These are phyloP conservation scores for Nannobrachium achirus DNA, from an alignment of 2,113 vertebrate species.

Conservation along the genomic window DNA sequence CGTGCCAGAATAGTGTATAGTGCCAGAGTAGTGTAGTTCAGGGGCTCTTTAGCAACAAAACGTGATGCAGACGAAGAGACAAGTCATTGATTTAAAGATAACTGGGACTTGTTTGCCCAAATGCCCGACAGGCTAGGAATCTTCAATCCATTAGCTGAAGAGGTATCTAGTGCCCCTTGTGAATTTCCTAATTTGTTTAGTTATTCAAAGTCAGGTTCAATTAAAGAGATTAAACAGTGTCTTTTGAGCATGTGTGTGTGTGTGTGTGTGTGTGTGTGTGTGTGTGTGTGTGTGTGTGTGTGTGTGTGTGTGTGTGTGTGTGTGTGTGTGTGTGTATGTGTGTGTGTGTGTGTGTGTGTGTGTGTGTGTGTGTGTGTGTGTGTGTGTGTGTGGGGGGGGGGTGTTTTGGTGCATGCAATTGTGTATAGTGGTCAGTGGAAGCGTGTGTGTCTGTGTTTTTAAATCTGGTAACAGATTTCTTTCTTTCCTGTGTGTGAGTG, in stretches of 20 bases:
- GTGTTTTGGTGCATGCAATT: too few species aligned
- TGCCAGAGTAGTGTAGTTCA: too few species aligned
- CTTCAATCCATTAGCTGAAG: constrained; percentile 79
- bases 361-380: constrained; percentile 32
- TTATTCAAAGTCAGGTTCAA: constrained; percentile 81
- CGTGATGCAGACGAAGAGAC: constrained; percentile 73
- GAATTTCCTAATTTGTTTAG: constrained; percentile 82
- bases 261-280: background rate
- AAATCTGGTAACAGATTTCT: too few species aligned
- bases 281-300: constrained; percentile 33
- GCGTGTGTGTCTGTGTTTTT: too few species aligned
- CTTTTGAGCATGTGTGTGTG: constrained; percentile 5
- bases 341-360: constrained; percentile 9
- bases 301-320: constrained; percentile 24
- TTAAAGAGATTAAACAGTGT: constrained; percentile 76
- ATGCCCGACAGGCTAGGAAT: constrained; percentile 76
- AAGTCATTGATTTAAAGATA: constrained; percentile 80
- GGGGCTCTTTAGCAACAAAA: constrained; percentile 76
- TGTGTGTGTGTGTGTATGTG: constrained; percentile 22
- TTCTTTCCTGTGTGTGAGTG: too few species aligned
- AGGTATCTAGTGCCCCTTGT: constrained; percentile 77
- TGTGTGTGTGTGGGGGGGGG: constrained; percentile 6
- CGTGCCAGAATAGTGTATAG: constrained; percentile 72
- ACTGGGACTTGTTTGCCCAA: constrained; percentile 78
- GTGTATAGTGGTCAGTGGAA: too few species aligned